Base-by-base conservation (phyloP, 2,113 vertebrate genomes). In the Aramus guarauna region DNA sequence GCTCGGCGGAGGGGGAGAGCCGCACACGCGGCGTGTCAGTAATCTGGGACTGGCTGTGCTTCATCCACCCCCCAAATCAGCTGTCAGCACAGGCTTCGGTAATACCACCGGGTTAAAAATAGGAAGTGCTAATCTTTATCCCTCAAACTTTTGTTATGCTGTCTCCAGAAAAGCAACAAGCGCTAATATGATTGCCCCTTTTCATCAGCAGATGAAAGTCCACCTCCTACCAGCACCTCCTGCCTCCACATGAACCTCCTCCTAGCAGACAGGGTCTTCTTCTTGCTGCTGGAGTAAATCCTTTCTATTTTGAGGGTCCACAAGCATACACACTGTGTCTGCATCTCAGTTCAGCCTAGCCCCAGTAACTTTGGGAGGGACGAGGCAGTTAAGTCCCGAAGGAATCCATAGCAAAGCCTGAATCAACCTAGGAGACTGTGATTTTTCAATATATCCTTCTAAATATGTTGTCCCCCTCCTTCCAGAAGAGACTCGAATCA, bases 391-490 rank as follows among this genome's bases (percentile, higher is more conserved):
- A 45, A 64, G 24, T 53, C 27, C 80, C 3, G 0, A 22, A 39
- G 47, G 18, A 78, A 41, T 30, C 71, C 4, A 5, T 7, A 52
- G 29, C 41, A 27, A 55, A 52, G 53, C 36, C 45, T n/a, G 37
- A 52, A 41, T 68, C 62, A 39, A 56, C 39, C 37, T 3, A 37
- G 68, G 41, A 64, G 85, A 43, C 5, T 4, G 32, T 6, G 66
- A 50, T 83, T 75, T 75, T 81, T 11, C 62, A 19, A 43, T 53
- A 37, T 48, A 3, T 22, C 15, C 47, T 81, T 76, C 67, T 50
- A 48, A 81, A 53, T 21, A 22, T 1, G 6, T 9, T 1, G 6
- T 9, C 12, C 43, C n/a, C 4, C 11, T 63, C 5, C 1, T 53
- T 56, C 37, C 60, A 69, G 58, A 64, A 68, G 19, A 48, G n/a